Evolutionary conservation across 2,888 invertebrate species (phyloP).

Genomic region (Rhagonycha fulva): DNA sequence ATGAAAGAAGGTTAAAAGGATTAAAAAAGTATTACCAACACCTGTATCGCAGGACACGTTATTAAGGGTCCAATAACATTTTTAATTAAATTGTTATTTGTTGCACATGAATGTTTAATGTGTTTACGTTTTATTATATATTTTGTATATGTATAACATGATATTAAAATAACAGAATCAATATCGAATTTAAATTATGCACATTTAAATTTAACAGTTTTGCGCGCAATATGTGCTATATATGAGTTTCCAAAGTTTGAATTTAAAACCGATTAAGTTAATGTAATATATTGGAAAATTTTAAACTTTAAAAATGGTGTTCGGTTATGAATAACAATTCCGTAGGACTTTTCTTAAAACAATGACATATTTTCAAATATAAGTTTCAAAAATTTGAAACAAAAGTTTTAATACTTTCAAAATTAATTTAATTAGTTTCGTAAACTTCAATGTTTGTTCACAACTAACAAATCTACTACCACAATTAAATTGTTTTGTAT

Average conservation of each 20-base stretch:
- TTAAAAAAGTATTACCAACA: background rate
- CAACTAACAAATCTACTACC: background rate
- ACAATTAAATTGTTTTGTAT: too few species aligned
- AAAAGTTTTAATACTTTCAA: background rate
- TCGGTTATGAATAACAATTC: background rate
- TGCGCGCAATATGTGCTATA: background rate
- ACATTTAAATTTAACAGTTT: background rate
- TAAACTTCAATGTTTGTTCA: background rate
- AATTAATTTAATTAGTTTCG: background rate
- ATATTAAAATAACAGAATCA: background rate
- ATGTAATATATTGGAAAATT: background rate
- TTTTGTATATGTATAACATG: background rate
- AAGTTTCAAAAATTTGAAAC: background rate
- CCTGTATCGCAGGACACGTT: background rate
- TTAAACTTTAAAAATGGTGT: background rate
- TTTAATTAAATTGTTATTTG: background rate
- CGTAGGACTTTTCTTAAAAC: background rate
- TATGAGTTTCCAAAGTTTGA: background rate
- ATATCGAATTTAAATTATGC: background rate
- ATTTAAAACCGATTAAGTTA: background rate
- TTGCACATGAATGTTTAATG: background rate
- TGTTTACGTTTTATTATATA: background rate
- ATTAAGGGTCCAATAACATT: background rate
- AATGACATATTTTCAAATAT: background rate
- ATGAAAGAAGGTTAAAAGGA: background rate